phyloP scores from a whole-genome alignment of 2,113 vertebrate genomes.

The Gobio gobio region DNA sequence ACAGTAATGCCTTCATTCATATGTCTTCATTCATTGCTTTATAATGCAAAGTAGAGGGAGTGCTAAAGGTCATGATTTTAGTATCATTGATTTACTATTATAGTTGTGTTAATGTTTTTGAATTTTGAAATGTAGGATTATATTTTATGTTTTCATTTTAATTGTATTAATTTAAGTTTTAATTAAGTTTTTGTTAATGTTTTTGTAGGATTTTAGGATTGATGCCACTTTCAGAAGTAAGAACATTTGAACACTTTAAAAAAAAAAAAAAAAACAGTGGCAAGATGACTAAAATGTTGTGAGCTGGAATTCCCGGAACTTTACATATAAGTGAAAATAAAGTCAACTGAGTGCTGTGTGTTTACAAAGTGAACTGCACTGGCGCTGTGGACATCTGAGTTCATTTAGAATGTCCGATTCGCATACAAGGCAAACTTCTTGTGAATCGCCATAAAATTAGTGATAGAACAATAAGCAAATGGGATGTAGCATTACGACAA shows the following conservation, averaged over 20 bases:
- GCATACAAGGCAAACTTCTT: neutral
- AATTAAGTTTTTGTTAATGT: too few relatives aligned
- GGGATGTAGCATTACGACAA: neutral
- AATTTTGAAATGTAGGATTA: too few relatives aligned
- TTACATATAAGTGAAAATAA: slow-evolving; percentile 4
- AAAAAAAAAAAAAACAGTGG: neutral
- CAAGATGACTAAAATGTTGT: neutral
- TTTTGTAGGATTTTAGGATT: neutral
- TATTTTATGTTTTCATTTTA: neutral
- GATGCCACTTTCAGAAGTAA: neutral
- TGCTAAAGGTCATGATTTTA: neutral
- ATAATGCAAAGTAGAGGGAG: neutral
- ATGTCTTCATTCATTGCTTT: neutral
- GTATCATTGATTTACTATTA: neutral
- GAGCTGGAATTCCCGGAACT: slow-evolving; percentile 8
- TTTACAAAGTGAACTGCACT: slow-evolving; percentile 7
- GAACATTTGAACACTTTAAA: neutral
- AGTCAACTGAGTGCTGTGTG: neutral
- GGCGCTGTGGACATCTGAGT: neutral
- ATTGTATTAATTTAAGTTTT: too few relatives aligned
- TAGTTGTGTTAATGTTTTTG: neutral
- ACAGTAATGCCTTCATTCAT: neutral
- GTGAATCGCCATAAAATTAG: neutral
- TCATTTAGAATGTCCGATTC: neutral
- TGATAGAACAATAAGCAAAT: slow-evolving; percentile 7